Conservation (phyloP, 1,140 invertebrate genomes). For the Lethrus apterus region DNA sequence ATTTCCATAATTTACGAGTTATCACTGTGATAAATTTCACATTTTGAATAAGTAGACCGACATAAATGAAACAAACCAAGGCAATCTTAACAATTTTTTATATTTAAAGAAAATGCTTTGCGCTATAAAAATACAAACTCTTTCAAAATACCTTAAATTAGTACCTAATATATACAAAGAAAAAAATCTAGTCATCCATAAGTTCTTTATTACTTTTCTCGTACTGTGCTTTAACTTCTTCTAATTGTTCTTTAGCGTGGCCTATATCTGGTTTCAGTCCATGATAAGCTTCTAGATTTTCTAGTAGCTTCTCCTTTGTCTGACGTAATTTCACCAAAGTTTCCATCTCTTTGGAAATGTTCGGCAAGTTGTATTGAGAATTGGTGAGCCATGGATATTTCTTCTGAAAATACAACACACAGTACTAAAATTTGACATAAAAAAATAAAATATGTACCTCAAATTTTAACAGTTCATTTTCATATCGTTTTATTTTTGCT, state of each 20-base stretch:
- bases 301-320: conserved; percentile 25
- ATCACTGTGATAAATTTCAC: too few species aligned
- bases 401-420: conserved; percentile 25
- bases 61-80: too few species aligned
- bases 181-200: too few species aligned
- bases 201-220: conserved; percentile 14
- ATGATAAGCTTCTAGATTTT: conserved; percentile 26
- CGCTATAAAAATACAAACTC: too few species aligned
- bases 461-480: conserved; percentile 29
- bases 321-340: conserved; percentile 23
- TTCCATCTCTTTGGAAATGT: conserved; percentile 26
- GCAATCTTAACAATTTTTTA: too few species aligned
- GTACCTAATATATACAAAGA: too few species aligned
- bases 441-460: conserved; percentile 23
- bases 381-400: conserved; percentile 34
- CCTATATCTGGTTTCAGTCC: conserved; percentile 30
- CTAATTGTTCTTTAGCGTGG: conserved; percentile 31
- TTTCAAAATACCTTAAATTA: too few species aligned
- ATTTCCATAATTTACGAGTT: too few species aligned
- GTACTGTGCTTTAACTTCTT: conserved; percentile 16
- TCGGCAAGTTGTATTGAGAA: conserved; percentile 25
- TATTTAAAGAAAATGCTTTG: too few species aligned
- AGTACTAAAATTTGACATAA: background rate
- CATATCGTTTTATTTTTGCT: conserved; percentile 32
- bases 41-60: too few species aligned